Base-by-base conservation (phyloP, 37 sponge, comb jelly and placozoan species). In the Hexactinellida sp. region DNA sequence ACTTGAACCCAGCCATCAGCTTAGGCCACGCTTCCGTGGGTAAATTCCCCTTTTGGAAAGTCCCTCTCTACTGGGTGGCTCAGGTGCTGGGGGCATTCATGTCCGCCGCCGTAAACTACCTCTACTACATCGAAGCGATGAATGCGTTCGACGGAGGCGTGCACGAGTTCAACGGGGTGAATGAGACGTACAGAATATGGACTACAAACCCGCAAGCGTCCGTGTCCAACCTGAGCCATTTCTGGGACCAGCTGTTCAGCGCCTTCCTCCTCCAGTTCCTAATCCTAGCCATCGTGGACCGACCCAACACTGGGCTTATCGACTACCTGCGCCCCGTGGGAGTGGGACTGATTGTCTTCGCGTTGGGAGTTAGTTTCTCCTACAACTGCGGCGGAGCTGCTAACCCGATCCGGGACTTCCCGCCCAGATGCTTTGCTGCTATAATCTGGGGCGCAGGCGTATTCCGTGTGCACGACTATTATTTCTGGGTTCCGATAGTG, bases 1-100 rank as follows among this genome's bases (percentile, higher is more conserved):
- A 94, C 82, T 82, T 94, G 88, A 94, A 94, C 82, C 95, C 95
- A 23, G 91, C 95, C 54, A 90, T 94, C 1, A 90, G 93, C 36
- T 36, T 92, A 0, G 93, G 90, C 13, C 88, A 92, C 87, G 95
- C 93, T 16, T 37, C 82, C 5, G 76, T 63, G 34, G 76, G 76
- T 28, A 63, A 63, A 23, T 63, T 63, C 76, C 76, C 21, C 3
- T 63, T 7, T 7, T 63, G 76, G 76, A 63, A 63, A 28, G 76
- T 94, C 19, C 86, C 91, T 0, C 86, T 87, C 36, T 94, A 94
- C 86, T 85, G 89, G 87, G 24, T 88, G 16, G 91, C 95, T 24
- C 95, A 94, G 86, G 84, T 91, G 34, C 84, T 94, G 9, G 95
- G 93, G 0, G 91, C 90, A 23, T 94, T 94, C 86, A 9, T 92